Conservation (phyloP, 2,797 vertebrate species). For the Anguilla marmorata region DNA sequence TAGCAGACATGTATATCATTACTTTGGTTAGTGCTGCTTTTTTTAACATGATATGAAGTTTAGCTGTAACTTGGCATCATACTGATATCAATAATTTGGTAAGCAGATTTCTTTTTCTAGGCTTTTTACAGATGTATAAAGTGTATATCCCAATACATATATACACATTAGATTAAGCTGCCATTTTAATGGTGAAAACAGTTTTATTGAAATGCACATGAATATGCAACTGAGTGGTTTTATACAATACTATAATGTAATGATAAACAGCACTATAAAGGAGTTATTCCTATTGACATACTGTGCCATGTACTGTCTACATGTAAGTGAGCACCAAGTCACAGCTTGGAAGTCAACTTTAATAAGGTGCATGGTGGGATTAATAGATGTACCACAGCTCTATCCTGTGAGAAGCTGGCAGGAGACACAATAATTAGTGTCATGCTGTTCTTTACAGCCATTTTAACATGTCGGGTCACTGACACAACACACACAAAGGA, state of each 20-base stretch:
- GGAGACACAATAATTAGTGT: slow-evolving; percentile 18
- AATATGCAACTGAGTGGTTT: neutral
- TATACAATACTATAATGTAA: neutral
- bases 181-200: neutral
- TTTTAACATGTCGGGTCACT: slow-evolving; percentile 9
- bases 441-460: slow-evolving; percentile 6
- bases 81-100: neutral
- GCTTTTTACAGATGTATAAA: neutral
- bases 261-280: neutral
- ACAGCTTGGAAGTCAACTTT: neutral
- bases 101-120: neutral
- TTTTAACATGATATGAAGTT: neutral
- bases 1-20: neutral
- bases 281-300: neutral
- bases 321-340: neutral
- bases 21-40: neutral
- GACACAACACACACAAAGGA: slow-evolving; percentile 10
- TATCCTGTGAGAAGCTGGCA: slow-evolving; percentile 10
- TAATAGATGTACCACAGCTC: neutral
- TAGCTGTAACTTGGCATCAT: neutral
- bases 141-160: neutral
- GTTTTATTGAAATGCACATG: neutral
- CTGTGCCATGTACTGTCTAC: neutral
- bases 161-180: neutral
- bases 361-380: slow-evolving; percentile 8